Evolutionary conservation across 2,888 invertebrate species (phyloP), one percentile per base, ranked within the genome.

Genomic region (Cheilosia vulpina): DNA sequence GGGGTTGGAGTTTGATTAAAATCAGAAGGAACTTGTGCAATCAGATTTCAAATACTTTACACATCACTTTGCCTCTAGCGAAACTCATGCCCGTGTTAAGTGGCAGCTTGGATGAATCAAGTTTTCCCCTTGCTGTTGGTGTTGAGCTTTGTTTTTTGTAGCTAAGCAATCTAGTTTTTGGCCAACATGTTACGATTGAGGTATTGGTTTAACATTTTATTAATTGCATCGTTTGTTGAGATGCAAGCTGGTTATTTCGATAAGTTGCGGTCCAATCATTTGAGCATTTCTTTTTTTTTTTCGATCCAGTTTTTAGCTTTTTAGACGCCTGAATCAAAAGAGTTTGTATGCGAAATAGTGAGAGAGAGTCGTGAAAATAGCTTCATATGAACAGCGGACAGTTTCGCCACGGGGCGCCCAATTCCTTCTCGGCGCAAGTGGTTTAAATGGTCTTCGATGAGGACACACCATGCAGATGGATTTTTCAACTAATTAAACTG

Each of bases 101-200:
- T 34, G 63, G 50, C 43, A 55, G 53, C 21, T 27, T 50, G 13
- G 27, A 9, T 60, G 17, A 43, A 24, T 45, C 27, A 15, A 38
- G 45, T 63, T 43, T 52, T 17, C 9, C 31, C 9, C 31, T 9
- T 31, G 9, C 9, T 31, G 9, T 31, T 31, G 9, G 7, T n/a
- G 38, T 38, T 38, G 38, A 52, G 19, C 21, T 53, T 53, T 55
- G 43, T 62, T 43, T 69, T 58, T 57, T 15, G 11, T 27, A 47
- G 17, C 15, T 27, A 47, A 60, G 52, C 47, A 43, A 71, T 50
- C 77, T 24, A 65, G 78, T 78, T 78, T 21, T 38, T 71, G 47
- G 58, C 34, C 57, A 43, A 31, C 21, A 52, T 65, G 69, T 77
- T 81, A 53, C 45, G 71, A 78, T 47, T 41, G 65, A 82, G 57